These are phyloP conservation scores for Caloenas nicobarica DNA, from an alignment of 2,113 vertebrate species.

Conservation along the genomic window DNA sequence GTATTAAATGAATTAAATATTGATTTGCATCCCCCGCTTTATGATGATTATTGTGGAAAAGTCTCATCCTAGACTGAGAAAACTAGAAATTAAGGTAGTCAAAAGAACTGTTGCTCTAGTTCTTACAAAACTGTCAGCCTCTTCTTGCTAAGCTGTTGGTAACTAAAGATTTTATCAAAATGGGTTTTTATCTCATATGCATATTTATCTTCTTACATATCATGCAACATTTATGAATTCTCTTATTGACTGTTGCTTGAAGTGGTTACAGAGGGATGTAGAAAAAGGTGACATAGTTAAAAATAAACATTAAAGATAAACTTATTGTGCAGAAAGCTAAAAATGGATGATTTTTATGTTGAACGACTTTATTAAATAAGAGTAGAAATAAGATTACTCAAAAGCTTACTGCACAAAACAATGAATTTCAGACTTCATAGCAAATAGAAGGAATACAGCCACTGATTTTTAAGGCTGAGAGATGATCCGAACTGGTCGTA, in stretches of 20 bases:
- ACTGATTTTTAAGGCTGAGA: neutral
- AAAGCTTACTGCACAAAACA: neutral
- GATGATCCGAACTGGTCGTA: neutral
- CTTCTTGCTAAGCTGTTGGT: neutral
- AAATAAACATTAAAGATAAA: neutral
- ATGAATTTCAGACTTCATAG: neutral
- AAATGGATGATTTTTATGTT: neutral
- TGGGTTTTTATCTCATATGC: neutral
- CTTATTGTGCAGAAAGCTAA: neutral
- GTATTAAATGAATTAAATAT: neutral
- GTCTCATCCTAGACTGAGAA: neutral
- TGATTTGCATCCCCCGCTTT: neutral
- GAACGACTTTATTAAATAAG: neutral
- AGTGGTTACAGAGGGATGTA: neutral
- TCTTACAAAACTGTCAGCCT: neutral
- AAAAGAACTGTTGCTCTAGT: neutral
- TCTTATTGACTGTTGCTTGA: neutral
- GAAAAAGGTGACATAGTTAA: neutral
- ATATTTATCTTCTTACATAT: neutral
- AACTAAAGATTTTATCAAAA: neutral
- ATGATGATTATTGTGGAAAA: neutral
- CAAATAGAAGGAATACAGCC: neutral
- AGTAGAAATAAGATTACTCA: neutral
- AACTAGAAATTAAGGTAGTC: neutral
- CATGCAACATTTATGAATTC: neutral